Evolutionary conservation across 2,797 vertebrate species (phyloP).

Genomic region (Mormyrus proboscirostris): DNA sequence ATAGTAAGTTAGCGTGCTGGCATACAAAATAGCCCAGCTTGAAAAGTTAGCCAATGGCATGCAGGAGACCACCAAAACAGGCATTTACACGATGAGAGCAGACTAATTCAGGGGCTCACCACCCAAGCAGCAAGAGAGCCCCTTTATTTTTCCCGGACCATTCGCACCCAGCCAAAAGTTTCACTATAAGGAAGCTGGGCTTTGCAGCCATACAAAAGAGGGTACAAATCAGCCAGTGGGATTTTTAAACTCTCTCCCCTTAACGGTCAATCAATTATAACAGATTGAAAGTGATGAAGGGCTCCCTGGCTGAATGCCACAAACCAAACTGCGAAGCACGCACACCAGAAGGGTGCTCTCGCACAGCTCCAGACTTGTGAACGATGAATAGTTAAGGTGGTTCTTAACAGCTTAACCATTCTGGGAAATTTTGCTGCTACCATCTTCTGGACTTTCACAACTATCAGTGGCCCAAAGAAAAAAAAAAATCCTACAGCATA

Average conservation of each 20-base stretch:
- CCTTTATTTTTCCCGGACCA: constrained; percentile 15
- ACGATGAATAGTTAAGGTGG: not conserved
- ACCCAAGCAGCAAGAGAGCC: not conserved
- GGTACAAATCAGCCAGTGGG: constrained; percentile 13
- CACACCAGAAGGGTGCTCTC: not conserved
- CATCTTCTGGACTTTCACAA: not conserved
- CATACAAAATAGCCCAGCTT: not conserved
- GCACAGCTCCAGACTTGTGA: not conserved
- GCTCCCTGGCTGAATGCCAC: not conserved
- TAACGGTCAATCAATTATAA: not conserved
- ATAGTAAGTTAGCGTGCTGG: not conserved
- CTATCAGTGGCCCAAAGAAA: not conserved
- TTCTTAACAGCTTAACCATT: not conserved
- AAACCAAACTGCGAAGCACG: not conserved
- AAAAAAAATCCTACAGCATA: not conserved
- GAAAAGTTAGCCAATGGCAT: not conserved
- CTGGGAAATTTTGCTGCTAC: not conserved
- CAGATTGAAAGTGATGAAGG: not conserved
- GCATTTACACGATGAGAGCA: not conserved
- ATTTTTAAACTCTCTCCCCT: constrained; percentile 28
- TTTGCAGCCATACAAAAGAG: constrained; percentile 28
- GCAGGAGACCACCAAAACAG: not conserved
- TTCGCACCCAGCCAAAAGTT: constrained; percentile 20
- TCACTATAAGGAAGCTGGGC: constrained; percentile 9
- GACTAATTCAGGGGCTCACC: too few relatives aligned